Conservation (phyloP, 2,797 vertebrate species). For the Enteromius trimaculatus region DNA sequence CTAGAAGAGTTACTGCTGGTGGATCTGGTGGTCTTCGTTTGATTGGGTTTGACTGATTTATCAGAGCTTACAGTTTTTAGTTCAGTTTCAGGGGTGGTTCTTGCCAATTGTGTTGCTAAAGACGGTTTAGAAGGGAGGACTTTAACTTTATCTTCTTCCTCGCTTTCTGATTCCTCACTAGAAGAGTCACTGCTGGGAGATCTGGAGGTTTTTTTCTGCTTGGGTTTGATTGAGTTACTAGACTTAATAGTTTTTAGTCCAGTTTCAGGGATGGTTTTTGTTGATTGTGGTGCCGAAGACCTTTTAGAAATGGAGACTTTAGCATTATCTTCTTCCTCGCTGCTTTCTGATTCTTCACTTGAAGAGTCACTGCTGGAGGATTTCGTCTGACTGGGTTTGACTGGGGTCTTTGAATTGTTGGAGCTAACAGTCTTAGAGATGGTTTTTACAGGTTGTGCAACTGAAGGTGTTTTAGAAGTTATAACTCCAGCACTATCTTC, state of each 20-base stretch:
- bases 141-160: constrained; percentile 2
- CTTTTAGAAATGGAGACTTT: background rate
- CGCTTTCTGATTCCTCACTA: constrained; percentile 44
- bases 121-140: background rate
- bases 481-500: background rate
- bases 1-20: constrained; percentile 37
- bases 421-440: background rate
- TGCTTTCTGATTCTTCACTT: constrained; percentile 43
- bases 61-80: background rate
- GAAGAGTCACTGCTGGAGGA: constrained; percentile 8
- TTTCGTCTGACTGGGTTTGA: background rate
- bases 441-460: background rate
- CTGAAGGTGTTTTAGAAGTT: background rate
- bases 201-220: background rate
- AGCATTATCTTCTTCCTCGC: constrained; percentile 10
- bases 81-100: background rate
- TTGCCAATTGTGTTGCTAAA: background rate
- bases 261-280: background rate
- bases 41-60: background rate
- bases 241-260: background rate
- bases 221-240: background rate
- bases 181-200: constrained; percentile 41
- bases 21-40: background rate
- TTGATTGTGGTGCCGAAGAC: background rate
- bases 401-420: background rate